Base-by-base conservation (phyloP, 2,888 invertebrate species). In the Polymixis lichenea region DNA sequence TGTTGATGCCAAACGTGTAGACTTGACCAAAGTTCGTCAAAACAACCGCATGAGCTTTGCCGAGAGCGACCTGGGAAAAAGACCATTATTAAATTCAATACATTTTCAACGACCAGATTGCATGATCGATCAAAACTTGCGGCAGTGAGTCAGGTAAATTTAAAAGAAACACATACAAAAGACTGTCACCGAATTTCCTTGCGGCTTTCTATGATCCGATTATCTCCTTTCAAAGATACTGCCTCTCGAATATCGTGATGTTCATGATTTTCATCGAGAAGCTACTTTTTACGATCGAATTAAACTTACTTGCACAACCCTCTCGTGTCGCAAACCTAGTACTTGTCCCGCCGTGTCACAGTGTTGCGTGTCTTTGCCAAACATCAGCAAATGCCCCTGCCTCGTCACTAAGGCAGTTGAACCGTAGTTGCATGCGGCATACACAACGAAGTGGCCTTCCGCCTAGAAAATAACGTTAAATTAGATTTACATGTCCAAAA, bases 1-100 rank as follows among this genome's bases (percentile, higher is more conserved):
- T 99, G 94, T 99, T 99, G 81, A 99, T 98, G 9, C 99, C 99
- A 94, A 99, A 99, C 0, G 99, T 99, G 93, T 98, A 99, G 6
- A 99, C 98, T 87, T 98, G 98, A 0, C 99, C 99, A 91, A 98
- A 98, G 86, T 97, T 98, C 22, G 98, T 99, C 19, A 99, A 96
- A 0, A 98, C 98, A 0, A 99, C 98, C n/a, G 98, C 98, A 91
- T 99, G 99, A 0, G 99, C 99, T 95, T 99, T 99, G 5, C 99
- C 99, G 77, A 99, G 95, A 0, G 98, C 98, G 7, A 99, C 98
- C 95, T 98, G 97, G 0, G 95, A 94, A 78, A 62, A 38, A 1
- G 67, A 80, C 67, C 0, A 28, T 71, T 62, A 19, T 25, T 7
- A 22, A 15, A 8, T 58, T 32, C 2, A 49, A 58, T 49, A 17